A percentile compares a stretch with the other conserved stretches of the same genome.
Conservation (phyloP, 2,797 vertebrate genomes). For the Hypotaenidia okinawae region DNA sequence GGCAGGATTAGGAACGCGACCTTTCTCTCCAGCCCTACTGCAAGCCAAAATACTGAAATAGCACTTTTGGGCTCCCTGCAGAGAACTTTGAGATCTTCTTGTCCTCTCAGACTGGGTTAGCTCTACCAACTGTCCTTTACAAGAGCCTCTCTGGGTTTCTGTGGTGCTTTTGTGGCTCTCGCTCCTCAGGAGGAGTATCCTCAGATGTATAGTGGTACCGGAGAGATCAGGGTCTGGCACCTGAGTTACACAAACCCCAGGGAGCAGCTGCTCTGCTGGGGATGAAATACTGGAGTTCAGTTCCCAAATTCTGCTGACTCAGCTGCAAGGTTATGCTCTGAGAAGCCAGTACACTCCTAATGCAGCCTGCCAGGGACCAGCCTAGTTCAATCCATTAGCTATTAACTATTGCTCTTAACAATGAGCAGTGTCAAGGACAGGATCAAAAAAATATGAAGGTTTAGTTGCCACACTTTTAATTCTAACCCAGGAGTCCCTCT, state of each 20-base stretch:
- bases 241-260: neutral
- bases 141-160: neutral
- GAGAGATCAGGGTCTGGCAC: neutral
- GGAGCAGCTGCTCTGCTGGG: neutral
- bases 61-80: neutral
- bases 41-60: too few relatives aligned
- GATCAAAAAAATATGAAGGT: accelerated
- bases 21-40: neutral
- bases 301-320: slow-evolving; percentile 3
- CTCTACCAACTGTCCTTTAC: neutral
- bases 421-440: neutral
- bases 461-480: neutral
- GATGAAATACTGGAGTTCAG: neutral
- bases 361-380: neutral
- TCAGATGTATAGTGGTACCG: neutral
- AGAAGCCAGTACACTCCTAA: accelerated
- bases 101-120: neutral
- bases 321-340: neutral
- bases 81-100: neutral
- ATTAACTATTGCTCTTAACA: slow-evolving; percentile 40
- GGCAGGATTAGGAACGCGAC: neutral
- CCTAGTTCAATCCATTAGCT: neutral
- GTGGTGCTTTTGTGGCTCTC: accelerated
- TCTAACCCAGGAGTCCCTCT: neutral
- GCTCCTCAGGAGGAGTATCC: accelerated